Evolutionary conservation across 1,140 invertebrate species (phyloP), one percentile per base, ranked within the genome.

Genomic region (Apocrypta bakeri): DNA sequence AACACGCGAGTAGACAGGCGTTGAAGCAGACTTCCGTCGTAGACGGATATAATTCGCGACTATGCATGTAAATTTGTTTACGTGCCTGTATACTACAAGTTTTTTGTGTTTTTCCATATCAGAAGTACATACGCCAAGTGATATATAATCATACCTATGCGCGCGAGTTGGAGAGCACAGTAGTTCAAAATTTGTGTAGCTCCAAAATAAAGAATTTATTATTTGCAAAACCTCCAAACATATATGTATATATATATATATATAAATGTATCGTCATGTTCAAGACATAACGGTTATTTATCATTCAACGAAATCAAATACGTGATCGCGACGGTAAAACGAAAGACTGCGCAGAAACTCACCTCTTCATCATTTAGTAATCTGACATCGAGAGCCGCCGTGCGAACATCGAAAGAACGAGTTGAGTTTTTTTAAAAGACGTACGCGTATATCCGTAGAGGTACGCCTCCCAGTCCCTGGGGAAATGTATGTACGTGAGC

Each of bases 1-100:
- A 31, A 21, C 68, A 71, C 68, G 31, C 68, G 68, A 71, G 68
- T 71, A 37, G 68, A 71, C 68, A 71, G 29, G 68, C 68, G 68
- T 37, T 71, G 68, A 71, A 71, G 27, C 68, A 6, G 29, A 71
- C 68, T 71, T 71, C 68, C 68, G 68, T 29, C 64, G 64, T 66
- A 66, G 64, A 66, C 27, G 64, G 64, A 66, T 66, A 66, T 66
- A 66, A 66, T 66, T 9, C 64, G n/a, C 64, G 27, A 14, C 24
- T 29, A 17, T 27, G 64, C 14, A 66, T 66, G 64, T 29, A 25
- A 66, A 66, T 66, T 27, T 12, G 64, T 17, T 21, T 56, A 56
- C 48, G 48, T 17, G 48, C 48, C 17, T 4, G 48, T 21, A 17
- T 27, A 17, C 63, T 0, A 3, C 24, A n/a, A 27, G 24, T 66